These are phyloP conservation scores for Apogon hyalosoma DNA, from an alignment of 2,797 vertebrate genomes.

Conservation along the genomic window DNA sequence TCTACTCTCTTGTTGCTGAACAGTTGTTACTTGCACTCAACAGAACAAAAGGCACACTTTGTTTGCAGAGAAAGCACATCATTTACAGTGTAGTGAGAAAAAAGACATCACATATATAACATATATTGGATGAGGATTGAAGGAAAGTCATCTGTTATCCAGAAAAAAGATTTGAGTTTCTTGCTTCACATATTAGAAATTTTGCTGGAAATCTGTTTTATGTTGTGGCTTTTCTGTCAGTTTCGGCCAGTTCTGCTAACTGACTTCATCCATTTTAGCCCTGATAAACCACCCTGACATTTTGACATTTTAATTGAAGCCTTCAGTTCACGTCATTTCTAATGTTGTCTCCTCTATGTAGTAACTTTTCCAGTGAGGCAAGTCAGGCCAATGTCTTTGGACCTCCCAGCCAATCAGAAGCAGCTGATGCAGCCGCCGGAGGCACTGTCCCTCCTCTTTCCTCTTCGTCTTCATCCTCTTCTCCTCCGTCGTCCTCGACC, in stretches of 20 bases:
- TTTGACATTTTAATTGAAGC: background rate
- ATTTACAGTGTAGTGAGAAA: conserved; percentile 37
- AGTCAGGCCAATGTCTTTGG: conserved; percentile 88
- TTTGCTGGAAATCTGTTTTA: background rate
- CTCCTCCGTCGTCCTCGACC: conserved; percentile 84
- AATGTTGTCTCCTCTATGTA: conserved; percentile 65
- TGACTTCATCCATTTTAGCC: background rate
- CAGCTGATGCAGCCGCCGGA: conserved; percentile 75
- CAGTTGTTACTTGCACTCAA: conserved; percentile 40
- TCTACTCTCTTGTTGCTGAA: conserved; percentile 16
- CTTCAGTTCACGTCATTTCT: background rate
- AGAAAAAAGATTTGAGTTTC: no score
- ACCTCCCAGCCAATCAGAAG: conserved; percentile 85
- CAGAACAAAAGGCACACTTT: conserved; percentile 50
- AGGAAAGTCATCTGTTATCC: background rate
- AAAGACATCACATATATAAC: background rate
- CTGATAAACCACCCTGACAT: background rate
- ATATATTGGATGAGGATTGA: background rate
- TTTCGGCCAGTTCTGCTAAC: background rate
- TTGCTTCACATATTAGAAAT: no score
- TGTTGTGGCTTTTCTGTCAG: background rate
- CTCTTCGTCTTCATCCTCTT: conserved; percentile 88
- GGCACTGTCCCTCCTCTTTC: conserved; percentile 75
- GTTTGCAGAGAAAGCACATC: conserved; percentile 28
- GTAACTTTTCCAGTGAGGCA: conserved; percentile 91